Percentiles rank a stretch among this genome's conserved stretches.
Evolutionary conservation across 2,888 invertebrate genomes (phyloP).

Genomic region (Blastobasis adustella): DNA sequence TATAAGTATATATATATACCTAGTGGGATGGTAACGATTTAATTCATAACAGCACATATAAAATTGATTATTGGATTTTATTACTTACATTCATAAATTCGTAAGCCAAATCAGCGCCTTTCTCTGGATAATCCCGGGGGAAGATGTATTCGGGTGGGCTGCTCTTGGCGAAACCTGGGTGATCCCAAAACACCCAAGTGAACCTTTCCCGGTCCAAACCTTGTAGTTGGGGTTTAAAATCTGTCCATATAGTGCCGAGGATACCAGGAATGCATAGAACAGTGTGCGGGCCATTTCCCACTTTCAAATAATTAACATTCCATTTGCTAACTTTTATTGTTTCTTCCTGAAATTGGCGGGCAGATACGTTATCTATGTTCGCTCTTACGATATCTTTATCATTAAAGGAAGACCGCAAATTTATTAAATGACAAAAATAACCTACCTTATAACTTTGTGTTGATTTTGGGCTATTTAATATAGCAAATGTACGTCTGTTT

Average conservation of each 20-base stretch:
- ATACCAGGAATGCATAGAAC: conserved; percentile 87
- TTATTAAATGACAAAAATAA: no score
- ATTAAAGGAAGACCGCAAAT: no score
- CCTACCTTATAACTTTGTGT: no score
- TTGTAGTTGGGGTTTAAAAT: conserved; percentile 86
- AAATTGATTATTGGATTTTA: no score
- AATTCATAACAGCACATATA: no score
- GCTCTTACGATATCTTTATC: no score
- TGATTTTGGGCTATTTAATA: no score
- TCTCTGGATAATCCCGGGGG: conserved; percentile 79
- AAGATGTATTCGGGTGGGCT: conserved; percentile 86
- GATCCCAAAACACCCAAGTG: conserved; percentile 85
- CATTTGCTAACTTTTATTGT: background rate
- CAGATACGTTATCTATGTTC: no score
- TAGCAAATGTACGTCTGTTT: no score
- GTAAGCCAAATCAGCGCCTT: conserved; percentile 82
- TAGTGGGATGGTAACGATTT: no score
- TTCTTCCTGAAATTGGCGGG: no score
- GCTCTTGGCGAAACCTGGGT: conserved; percentile 90
- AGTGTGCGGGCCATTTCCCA: conserved; percentile 75
- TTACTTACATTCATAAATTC: conserved; percentile 79
- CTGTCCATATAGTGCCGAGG: conserved; percentile 86
- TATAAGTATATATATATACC: no score
- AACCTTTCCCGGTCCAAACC: conserved; percentile 77
- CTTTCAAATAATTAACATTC: conserved; percentile 28